Base-by-base conservation (phyloP, 2,113 vertebrate genomes). In the Platycercus adscitus region DNA sequence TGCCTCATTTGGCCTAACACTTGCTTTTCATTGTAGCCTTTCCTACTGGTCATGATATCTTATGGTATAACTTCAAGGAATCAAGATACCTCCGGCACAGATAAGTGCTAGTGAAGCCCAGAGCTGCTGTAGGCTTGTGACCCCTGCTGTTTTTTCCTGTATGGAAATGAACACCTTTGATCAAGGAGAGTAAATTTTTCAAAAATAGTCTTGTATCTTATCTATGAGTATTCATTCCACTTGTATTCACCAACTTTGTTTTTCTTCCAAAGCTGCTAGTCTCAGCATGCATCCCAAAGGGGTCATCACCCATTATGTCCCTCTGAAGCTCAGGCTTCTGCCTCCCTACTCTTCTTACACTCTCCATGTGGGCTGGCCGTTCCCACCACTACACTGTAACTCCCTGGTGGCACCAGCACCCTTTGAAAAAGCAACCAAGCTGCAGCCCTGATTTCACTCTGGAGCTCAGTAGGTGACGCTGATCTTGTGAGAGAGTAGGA, bases 401-500 rank as follows among this genome's bases (percentile, higher is more conserved):
- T 88, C 63, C 44, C 26, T 0, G 10, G 6, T 28, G 55, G 41
- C 77, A 75, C 46, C 46, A 73, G 49, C 11, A 39, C 23, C 47
- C 41, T 88, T 65, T 65, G 55, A 23, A 87, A 92, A 91, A 72
- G 52, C 37, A 84, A 78, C 47, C 6, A 23, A 86, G n/a, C 65
- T 61, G 31, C 20, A 75, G 46, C 65, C 3, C 75, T 81, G 81
- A 78, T 81, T 81, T 78, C 39, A 17, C 60, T 73, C 69, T 64
- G 11, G 9, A 90, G 53, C 92, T 91, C 76, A 87, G 93, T 69
- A 94, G 73, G 95, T 95, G 91, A 92, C 0, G 1, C 61, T 86
- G 91, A 82, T 86, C 79, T 90, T 78, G 35, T 90, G 88, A 86
- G 86, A 47, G 94, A 96, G 96, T 95, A 90, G 95, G 95, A 95